phyloP scores from a whole-genome alignment of 1,140 invertebrate species.

The Aphaenogaster floridana region DNA sequence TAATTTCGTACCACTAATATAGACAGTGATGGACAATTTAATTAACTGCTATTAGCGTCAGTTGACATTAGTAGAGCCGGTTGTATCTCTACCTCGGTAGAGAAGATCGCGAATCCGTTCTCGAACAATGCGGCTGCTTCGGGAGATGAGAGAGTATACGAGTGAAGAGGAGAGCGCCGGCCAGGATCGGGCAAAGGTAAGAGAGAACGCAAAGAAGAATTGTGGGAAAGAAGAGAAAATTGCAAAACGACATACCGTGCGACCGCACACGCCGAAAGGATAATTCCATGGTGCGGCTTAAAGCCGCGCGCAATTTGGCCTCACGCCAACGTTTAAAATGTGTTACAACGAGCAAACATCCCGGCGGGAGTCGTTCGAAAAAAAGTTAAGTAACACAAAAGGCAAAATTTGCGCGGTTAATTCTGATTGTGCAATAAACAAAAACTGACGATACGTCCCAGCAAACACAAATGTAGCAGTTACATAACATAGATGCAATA shows the following conservation, averaged over 20 bases:
- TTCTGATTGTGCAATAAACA: neutral
- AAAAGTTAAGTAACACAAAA: neutral
- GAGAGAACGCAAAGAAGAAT: slow-evolving; percentile 45
- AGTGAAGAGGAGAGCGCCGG: neutral
- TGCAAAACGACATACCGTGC: slow-evolving; percentile 69
- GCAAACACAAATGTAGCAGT: too few relatives aligned
- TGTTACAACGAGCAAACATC: slow-evolving; percentile 39
- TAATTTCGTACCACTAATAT: neutral
- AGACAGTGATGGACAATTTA: slow-evolving; percentile 5
- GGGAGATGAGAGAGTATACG: slow-evolving; percentile 43
- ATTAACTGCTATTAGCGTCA: neutral
- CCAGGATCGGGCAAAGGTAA: slow-evolving; percentile 62
- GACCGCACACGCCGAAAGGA: slow-evolving; percentile 58
- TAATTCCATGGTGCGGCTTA: slow-evolving; percentile 48
- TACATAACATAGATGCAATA: too few relatives aligned
- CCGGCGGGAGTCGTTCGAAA: neutral
- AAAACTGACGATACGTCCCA: neutral
- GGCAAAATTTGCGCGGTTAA: neutral
- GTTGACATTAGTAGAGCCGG: neutral
- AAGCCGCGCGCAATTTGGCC: slow-evolving; percentile 60
- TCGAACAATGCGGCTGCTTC: slow-evolving; percentile 33
- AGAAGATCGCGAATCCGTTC: slow-evolving; percentile 1
- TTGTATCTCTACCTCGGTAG: slow-evolving; percentile 16
- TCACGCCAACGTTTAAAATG: slow-evolving; percentile 56
- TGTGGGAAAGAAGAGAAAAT: slow-evolving; percentile 68